These are phyloP conservation scores for Sylvietta virens DNA, from an alignment of 2,113 vertebrate species.

Conservation along the genomic window DNA sequence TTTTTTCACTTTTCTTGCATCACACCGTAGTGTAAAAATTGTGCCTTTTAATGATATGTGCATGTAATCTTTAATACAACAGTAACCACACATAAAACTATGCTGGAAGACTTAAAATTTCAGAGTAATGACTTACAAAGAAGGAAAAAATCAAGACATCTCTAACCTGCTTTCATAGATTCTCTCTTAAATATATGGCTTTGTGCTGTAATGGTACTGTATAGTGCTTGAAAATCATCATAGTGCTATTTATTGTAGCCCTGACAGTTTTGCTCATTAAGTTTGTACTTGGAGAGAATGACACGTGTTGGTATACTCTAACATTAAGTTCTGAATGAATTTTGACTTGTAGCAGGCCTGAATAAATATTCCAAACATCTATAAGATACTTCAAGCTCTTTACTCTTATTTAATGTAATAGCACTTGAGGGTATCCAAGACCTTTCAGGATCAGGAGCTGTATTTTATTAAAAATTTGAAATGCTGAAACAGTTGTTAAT, in stretches of 20 bases:
- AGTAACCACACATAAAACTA: background rate
- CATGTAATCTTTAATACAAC: background rate
- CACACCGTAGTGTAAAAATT: background rate
- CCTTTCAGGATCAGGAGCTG: background rate
- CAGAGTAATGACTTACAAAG: background rate
- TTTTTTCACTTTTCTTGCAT: background rate
- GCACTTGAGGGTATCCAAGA: background rate
- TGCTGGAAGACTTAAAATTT: background rate
- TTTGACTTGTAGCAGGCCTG: background rate
- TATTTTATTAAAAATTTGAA: background rate
- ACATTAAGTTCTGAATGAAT: background rate
- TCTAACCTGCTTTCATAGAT: background rate
- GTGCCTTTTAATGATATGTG: background rate
- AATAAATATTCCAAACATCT: background rate
- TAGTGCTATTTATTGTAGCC: background rate
- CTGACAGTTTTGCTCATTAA: background rate
- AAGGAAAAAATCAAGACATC: background rate
- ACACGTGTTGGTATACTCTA: background rate
- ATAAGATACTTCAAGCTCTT: background rate
- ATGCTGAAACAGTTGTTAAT: background rate
- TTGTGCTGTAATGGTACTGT: background rate
- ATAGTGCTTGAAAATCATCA: background rate
- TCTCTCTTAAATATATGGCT: background rate
- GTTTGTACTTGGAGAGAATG: background rate
- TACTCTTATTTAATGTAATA: background rate